Conservation (phyloP, 2,888 invertebrate species). For the Ophioninae sp. region DNA sequence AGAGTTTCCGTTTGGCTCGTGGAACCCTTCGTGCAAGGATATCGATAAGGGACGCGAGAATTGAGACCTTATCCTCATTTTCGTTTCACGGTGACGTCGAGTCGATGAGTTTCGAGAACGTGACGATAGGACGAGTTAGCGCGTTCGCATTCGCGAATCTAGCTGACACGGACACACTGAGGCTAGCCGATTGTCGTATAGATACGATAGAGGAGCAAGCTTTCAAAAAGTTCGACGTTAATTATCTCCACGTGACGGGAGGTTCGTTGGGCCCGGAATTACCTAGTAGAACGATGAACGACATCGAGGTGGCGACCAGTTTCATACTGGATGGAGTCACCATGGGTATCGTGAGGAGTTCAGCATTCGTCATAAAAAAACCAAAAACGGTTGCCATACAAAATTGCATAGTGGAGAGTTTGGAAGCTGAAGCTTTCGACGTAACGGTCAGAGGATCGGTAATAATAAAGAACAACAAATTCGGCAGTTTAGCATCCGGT, state of each 20-base stretch:
- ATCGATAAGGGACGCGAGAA: conserved; percentile 80
- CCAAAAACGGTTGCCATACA: conserved; percentile 85
- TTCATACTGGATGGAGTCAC: conserved; percentile 86
- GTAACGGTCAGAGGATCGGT: conserved; percentile 85
- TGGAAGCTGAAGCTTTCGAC: conserved; percentile 87
- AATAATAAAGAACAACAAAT: conserved; percentile 86
- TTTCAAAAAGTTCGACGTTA: conserved; percentile 90
- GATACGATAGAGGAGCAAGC: conserved; percentile 86
- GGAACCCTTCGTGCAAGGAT: conserved; percentile 75
- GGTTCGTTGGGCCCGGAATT: conserved; percentile 83
- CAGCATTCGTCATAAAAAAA: conserved; percentile 86
- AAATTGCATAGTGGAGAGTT: conserved; percentile 83
- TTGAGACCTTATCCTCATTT: conserved; percentile 81
- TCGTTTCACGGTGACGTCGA: conserved; percentile 88
- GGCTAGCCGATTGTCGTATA: conserved; percentile 84
- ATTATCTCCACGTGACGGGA: conserved; percentile 85
- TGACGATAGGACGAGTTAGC: conserved; percentile 84
- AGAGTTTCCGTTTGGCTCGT: conserved; percentile 76
- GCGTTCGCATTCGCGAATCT: conserved; percentile 90
- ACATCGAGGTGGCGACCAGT: conserved; percentile 86
- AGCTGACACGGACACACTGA: conserved; percentile 85
- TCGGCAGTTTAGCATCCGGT: conserved; percentile 83
- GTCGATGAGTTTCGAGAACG: conserved; percentile 85
- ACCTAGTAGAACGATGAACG: conserved; percentile 88
- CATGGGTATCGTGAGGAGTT: conserved; percentile 85